Percentiles rank a stretch among this genome's conserved stretches.
These are phyloP conservation scores for Pseudomugil gertrudae DNA, from an alignment of 2,797 vertebrate species.

Conservation along the genomic window DNA sequence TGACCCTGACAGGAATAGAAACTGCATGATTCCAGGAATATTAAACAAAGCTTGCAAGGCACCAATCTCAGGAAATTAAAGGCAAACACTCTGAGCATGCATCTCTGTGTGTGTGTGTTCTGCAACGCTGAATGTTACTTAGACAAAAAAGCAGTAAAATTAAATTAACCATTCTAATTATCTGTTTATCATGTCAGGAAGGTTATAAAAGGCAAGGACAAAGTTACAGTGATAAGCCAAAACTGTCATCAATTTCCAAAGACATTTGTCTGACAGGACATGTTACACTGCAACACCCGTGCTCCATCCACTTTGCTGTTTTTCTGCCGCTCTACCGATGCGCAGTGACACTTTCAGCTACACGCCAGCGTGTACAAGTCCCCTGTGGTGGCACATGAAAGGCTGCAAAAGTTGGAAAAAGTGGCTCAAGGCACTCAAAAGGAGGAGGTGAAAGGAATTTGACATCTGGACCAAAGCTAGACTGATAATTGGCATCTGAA, in stretches of 20 bases:
- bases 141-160: slow-evolving; percentile 45
- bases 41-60: slow-evolving; percentile 38
- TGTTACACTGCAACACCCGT: slow-evolving; percentile 17
- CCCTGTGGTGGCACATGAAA: slow-evolving; percentile 22
- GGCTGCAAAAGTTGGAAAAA: slow-evolving; percentile 22
- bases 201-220: slow-evolving; percentile 43
- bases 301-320: slow-evolving; percentile 7
- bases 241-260: slow-evolving; percentile 28
- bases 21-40: slow-evolving; percentile 38
- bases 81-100: slow-evolving; percentile 26
- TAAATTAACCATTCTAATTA: slow-evolving; percentile 48
- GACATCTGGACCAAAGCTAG: background rate
- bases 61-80: slow-evolving; percentile 66
- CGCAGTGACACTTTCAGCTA: slow-evolving; percentile 7
- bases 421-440: background rate
- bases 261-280: slow-evolving; percentile 32
- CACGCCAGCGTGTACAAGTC: slow-evolving; percentile 11
- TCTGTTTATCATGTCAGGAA: slow-evolving; percentile 21
- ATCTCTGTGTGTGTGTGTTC: slow-evolving; percentile 12
- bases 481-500: background rate
- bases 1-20: slow-evolving; percentile 11
- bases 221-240: slow-evolving; percentile 23
- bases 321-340: slow-evolving; percentile 22
- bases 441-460: background rate
- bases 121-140: slow-evolving; percentile 28